Base-by-base conservation (phyloP, 2,888 invertebrate species). In the Anoncus sp. region DNA sequence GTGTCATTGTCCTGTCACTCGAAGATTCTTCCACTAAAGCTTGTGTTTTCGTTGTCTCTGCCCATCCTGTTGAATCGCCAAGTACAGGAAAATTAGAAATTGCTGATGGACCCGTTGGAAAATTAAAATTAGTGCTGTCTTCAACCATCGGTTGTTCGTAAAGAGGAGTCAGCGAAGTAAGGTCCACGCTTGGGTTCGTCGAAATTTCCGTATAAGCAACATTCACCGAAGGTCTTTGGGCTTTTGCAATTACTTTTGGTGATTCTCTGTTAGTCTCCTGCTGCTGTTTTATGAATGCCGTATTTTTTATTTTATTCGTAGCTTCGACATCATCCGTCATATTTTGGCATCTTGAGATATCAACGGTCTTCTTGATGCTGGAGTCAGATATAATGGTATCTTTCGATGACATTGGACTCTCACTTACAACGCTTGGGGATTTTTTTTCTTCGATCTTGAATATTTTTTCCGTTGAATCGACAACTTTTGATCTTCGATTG, bases 51-150 rank as follows among this genome's bases (percentile, higher is more conserved):
- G 73, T 55, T 3, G 49, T 31, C 20, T 78, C 78, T 1, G 22
- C 27, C 78, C 70, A 78, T 12, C 60, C 65, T 14, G 53, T 43
- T 6, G 66, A n/a, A 20, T 72, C 62, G 24, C 18, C 27, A 16
- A 5, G 47, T 20, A 20, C n/a, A 22, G 20, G 72, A 20, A 4
- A 20, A 20, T 24, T 38, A n/a, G 16, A 45, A 12, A 45, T 27
- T 2, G 57, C 55, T 2, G 71, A 51, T 31, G 75, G 63, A 24
- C 27, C 75, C 3, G 71, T 79, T 45, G 57, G 57, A 14, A 16
- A 47, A 12, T 47, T 27, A 10, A 16, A n/a, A 16, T 10, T 9
- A 35, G 51, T 22, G 22, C 24, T 35, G 6, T 12, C 35, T n/a
- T 35, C 22, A 18, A 53, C 20, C 9, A 31, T 55, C 24, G 57